Evolutionary conservation across 64 coral and sea anemone genomes (phyloP).

Genomic region (Acropora tenuis): DNA sequence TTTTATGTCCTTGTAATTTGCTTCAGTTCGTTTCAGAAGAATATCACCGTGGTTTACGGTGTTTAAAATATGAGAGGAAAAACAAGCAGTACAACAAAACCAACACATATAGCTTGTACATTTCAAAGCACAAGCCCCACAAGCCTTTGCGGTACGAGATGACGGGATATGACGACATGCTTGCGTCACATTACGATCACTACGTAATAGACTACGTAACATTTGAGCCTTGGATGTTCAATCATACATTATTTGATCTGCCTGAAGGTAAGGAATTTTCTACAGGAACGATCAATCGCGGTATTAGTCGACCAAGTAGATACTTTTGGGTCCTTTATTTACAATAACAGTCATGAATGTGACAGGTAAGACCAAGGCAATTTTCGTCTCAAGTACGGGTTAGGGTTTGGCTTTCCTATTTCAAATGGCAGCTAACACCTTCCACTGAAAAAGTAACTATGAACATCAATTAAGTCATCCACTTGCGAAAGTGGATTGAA

Average conservation of each 20-base stretch:
- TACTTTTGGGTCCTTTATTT: not conserved
- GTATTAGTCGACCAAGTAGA: not conserved
- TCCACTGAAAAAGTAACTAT: too few species aligned
- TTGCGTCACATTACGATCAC: constrained; percentile 94
- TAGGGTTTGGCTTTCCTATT: too few species aligned
- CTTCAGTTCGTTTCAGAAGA: constrained; percentile 84
- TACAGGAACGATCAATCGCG: not conserved
- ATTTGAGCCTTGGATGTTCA: constrained; percentile 90
- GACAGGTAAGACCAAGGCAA: too few species aligned
- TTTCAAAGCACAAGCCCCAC: constrained; percentile 75
- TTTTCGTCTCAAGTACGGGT: too few species aligned
- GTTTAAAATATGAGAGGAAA: constrained; percentile 79
- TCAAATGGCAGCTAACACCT: too few species aligned
- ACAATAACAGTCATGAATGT: too few species aligned
- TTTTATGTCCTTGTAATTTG: not conserved
- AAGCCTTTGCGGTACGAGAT: constrained; percentile 83
- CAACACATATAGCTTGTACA: constrained; percentile 86
- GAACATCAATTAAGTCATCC: too few species aligned
- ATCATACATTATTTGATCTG: constrained; percentile 20
- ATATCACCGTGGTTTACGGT: constrained; percentile 79
- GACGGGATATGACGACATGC: constrained; percentile 91
- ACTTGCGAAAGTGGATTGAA: too few species aligned
- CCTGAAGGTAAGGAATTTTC: constrained; percentile 23
- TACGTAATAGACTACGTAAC: constrained; percentile 93
- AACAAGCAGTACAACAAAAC: constrained; percentile 74